These are phyloP conservation scores for Oncopodura yosiiana DNA, from an alignment of 1,140 invertebrate genomes.

Conservation along the genomic window DNA sequence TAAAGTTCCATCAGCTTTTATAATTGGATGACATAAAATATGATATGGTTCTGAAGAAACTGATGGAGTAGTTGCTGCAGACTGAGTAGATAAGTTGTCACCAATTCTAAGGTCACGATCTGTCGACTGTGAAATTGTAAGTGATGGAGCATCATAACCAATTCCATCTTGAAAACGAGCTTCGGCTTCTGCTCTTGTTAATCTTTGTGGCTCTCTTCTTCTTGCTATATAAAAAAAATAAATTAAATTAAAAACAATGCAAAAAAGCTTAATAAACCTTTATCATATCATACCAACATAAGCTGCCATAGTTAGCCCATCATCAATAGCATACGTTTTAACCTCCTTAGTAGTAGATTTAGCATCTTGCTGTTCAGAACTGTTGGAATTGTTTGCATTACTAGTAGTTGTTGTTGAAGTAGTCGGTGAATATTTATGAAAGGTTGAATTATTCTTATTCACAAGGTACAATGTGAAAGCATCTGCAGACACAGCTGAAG, in stretches of 20 bases:
- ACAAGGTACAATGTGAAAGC: slow-evolving; percentile 16
- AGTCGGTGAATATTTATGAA: slow-evolving; percentile 12
- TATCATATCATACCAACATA: too few species aligned
- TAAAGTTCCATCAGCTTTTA: slow-evolving; percentile 48
- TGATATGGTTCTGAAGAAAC: slow-evolving; percentile 37
- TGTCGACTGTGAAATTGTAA: slow-evolving; percentile 1
- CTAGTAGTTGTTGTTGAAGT: neutral
- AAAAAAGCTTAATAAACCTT: too few species aligned
- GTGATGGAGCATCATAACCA: slow-evolving; percentile 24
- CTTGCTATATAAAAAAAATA: too few species aligned
- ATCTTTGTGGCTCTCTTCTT: slow-evolving; percentile 42
- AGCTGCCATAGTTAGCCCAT: slow-evolving; percentile 40
- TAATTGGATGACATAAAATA: slow-evolving; percentile 47
- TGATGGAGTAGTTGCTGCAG: neutral
- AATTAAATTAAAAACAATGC: too few species aligned
- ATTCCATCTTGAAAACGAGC: slow-evolving; percentile 44
- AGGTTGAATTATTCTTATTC: neutral
- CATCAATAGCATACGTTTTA: slow-evolving; percentile 11
- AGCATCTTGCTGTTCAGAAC: too few species aligned
- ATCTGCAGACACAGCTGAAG: slow-evolving; percentile 47
- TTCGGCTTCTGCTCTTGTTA: slow-evolving; percentile 41
- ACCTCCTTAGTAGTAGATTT: too few species aligned
- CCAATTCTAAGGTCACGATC: neutral
- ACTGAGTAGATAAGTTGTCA: neutral
- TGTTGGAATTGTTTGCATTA: too few species aligned